Evolutionary conservation across 2,888 invertebrate species (phyloP).

Genomic region (Sinohyriopsis cumingii): DNA sequence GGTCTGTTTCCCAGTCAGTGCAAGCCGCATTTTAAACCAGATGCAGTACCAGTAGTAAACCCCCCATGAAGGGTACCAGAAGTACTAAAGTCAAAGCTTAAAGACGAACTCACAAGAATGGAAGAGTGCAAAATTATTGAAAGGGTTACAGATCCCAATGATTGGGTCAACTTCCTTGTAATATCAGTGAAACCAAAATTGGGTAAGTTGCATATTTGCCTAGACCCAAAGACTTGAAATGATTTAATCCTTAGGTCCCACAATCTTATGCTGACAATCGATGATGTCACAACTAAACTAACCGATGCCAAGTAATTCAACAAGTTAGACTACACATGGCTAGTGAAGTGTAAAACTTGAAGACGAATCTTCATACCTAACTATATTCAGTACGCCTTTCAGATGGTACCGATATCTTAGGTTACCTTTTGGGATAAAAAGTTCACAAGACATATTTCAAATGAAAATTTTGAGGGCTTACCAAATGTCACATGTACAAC

Average conservation of each 20-base stretch:
- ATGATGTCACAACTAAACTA: conserved; percentile 17
- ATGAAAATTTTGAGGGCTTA: conserved; percentile 17
- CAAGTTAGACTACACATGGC: conserved; percentile 13
- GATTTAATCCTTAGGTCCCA: conserved; percentile 26
- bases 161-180: conserved; percentile 25
- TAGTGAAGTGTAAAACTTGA: conserved; percentile 31
- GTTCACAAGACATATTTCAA: conserved; percentile 20
- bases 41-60: too few relatives aligned
- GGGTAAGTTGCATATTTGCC: conserved; percentile 25
- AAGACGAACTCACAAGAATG: too few relatives aligned
- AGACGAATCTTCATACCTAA: conserved; percentile 16
- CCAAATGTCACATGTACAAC: conserved; percentile 15
- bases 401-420: conserved; percentile 23
- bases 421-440: conserved; percentile 20
- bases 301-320: conserved; percentile 8
- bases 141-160: conserved; percentile 19
- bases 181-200: conserved; percentile 18
- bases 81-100: too few relatives aligned
- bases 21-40: too few relatives aligned
- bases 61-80: too few relatives aligned
- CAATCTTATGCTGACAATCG: conserved; percentile 28
- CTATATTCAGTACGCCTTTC: conserved; percentile 32
- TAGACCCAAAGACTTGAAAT: conserved; percentile 24
- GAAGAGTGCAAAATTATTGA: too few relatives aligned
- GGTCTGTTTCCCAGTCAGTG: too few relatives aligned